phyloP scores from a whole-genome alignment of 2,888 invertebrate genomes.

The Acanthosoma haemorrhoidale region DNA sequence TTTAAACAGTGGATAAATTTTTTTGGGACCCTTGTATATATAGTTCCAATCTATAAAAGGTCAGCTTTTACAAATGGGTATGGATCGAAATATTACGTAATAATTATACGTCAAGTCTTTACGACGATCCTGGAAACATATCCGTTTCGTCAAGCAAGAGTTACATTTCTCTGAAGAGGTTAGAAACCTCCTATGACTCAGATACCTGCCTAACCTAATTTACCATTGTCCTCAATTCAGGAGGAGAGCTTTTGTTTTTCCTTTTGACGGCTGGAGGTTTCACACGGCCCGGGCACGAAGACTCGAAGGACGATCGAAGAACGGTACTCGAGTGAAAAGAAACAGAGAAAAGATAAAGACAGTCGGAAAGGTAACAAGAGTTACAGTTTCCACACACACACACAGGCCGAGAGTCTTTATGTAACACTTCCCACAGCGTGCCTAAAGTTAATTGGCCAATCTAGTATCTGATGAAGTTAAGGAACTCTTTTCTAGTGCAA shows the following conservation, averaged over 20 bases:
- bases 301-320: not conserved
- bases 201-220: not conserved
- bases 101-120: too few species aligned
- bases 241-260: not conserved
- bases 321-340: not conserved
- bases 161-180: too few species aligned
- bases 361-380: not conserved
- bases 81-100: too few species aligned
- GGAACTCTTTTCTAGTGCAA: too few species aligned
- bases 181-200: too few species aligned
- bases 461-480: too few species aligned
- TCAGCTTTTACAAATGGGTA: too few species aligned
- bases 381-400: slow-evolving; percentile 6
- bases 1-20: too few species aligned
- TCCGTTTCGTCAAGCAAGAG: too few species aligned
- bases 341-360: not conserved
- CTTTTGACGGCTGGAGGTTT: not conserved
- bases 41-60: too few species aligned
- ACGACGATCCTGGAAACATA: too few species aligned
- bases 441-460: not conserved
- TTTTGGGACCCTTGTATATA: too few species aligned
- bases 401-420: not conserved
- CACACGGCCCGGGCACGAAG: not conserved
- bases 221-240: not conserved
- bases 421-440: not conserved